Conservation (phyloP, 2,888 invertebrate genomes). For the Salpingus planirostris region DNA sequence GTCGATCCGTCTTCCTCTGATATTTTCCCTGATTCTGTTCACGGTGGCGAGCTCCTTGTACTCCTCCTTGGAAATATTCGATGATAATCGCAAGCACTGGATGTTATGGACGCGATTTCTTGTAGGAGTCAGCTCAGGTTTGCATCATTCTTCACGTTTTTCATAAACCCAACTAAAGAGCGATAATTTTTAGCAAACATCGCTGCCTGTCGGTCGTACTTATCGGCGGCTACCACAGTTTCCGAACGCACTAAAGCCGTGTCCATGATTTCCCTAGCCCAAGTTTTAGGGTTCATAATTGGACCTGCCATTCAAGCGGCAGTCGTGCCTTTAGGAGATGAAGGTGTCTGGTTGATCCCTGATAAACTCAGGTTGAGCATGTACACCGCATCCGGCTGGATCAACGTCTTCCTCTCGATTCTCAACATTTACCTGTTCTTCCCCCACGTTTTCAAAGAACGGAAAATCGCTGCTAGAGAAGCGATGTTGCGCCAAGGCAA, state of each 20-base stretch:
- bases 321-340: slow-evolving; percentile 67
- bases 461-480: slow-evolving; percentile 68
- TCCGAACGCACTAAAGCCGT: slow-evolving; percentile 75
- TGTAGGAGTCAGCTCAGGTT: slow-evolving; percentile 77
- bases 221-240: slow-evolving; percentile 75
- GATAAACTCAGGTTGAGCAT: slow-evolving; percentile 62
- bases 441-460: slow-evolving; percentile 67
- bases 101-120: slow-evolving; percentile 70
- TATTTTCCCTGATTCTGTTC: slow-evolving; percentile 62
- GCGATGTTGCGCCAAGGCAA: slow-evolving; percentile 68
- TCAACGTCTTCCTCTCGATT: slow-evolving; percentile 66
- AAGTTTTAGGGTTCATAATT: slow-evolving; percentile 78
- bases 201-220: slow-evolving; percentile 74
- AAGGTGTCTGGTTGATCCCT: slow-evolving; percentile 48
- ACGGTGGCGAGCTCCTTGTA: slow-evolving; percentile 65
- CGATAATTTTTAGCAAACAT: slow-evolving; percentile 57
- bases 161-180: slow-evolving; percentile 1
- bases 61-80: slow-evolving; percentile 63
- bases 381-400: slow-evolving; percentile 83
- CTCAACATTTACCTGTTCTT: slow-evolving; percentile 65
- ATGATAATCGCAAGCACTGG: slow-evolving; percentile 55
- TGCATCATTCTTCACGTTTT: slow-evolving; percentile 2
- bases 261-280: slow-evolving; percentile 74
- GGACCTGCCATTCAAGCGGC: slow-evolving; percentile 77
- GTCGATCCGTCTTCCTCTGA: slow-evolving; percentile 61